phyloP scores from a whole-genome alignment of 64 coral and sea anemone species.

The Acropora yongei region DNA sequence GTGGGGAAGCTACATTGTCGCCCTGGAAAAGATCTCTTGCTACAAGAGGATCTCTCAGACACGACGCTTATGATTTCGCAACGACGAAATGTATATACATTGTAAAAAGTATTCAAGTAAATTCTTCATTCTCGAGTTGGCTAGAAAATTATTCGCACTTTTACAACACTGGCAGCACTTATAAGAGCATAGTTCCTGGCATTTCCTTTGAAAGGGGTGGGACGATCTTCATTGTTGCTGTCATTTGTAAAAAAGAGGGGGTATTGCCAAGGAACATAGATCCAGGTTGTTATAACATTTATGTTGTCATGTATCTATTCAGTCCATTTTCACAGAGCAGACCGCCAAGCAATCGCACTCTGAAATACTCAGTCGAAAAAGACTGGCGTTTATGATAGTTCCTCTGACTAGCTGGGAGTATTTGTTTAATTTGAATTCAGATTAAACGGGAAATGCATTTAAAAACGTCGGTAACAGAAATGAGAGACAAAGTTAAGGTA shows the following conservation, averaged over 20 bases:
- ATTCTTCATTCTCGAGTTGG: not conserved
- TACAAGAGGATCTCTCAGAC: not conserved
- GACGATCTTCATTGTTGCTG: not conserved
- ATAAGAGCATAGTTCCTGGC: not conserved
- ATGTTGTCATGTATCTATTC: not conserved
- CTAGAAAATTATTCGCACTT: not conserved
- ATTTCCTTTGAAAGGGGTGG: not conserved
- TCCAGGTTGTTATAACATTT: slow-evolving; percentile 17
- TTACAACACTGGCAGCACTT: not conserved
- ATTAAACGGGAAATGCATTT: too few relatives aligned
- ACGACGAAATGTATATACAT: not conserved
- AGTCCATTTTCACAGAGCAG: too few relatives aligned
- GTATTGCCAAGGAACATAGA: not conserved
- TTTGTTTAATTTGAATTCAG: too few relatives aligned
- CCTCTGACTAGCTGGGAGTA: too few relatives aligned
- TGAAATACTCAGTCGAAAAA: too few relatives aligned
- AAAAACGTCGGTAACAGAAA: too few relatives aligned
- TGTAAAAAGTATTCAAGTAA: not conserved
- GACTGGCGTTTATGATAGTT: too few relatives aligned
- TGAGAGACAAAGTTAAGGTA: too few relatives aligned
- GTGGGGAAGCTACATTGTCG: not conserved
- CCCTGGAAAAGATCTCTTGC: not conserved
- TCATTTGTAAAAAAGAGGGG: slow-evolving; percentile 19
- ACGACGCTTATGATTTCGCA: not conserved
- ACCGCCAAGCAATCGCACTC: too few relatives aligned